These are phyloP conservation scores for Pagrus major DNA, from an alignment of 2,113 vertebrate genomes.

Conservation along the genomic window DNA sequence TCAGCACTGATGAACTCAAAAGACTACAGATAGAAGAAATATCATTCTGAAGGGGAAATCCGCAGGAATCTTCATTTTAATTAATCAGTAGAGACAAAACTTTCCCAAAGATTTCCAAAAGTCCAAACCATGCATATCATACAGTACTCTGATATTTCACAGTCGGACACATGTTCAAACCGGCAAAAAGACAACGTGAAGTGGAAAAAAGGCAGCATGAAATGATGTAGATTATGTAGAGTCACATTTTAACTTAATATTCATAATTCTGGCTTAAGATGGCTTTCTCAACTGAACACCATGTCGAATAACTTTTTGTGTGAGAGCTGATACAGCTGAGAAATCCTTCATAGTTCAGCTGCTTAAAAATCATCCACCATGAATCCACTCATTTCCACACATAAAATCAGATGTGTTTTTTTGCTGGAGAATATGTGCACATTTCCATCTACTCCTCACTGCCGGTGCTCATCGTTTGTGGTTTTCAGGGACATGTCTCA, in stretches of 20 bases:
- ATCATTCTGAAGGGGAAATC: conserved; percentile 1
- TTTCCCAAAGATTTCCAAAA: conserved; percentile 6
- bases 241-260: neutral
- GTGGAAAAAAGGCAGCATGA: neutral
- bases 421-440: neutral
- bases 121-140: neutral
- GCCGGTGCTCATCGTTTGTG: neutral
- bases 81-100: conserved; percentile 48
- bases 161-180: neutral
- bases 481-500: conserved; percentile 1
- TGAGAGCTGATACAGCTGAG: neutral
- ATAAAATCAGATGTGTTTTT: neutral
- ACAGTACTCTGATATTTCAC: neutral
- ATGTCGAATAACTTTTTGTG: neutral
- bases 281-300: neutral
- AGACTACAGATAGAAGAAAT: conserved; percentile 28
- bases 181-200: neutral
- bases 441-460: neutral
- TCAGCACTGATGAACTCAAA: conserved; percentile 45
- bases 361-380: neutral
- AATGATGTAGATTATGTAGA: neutral
- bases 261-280: neutral
- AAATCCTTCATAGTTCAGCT: neutral
- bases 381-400: neutral
- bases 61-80: conserved; percentile 27